phyloP scores from a whole-genome alignment of 2,113 vertebrate species.

The Jacana jacana region DNA sequence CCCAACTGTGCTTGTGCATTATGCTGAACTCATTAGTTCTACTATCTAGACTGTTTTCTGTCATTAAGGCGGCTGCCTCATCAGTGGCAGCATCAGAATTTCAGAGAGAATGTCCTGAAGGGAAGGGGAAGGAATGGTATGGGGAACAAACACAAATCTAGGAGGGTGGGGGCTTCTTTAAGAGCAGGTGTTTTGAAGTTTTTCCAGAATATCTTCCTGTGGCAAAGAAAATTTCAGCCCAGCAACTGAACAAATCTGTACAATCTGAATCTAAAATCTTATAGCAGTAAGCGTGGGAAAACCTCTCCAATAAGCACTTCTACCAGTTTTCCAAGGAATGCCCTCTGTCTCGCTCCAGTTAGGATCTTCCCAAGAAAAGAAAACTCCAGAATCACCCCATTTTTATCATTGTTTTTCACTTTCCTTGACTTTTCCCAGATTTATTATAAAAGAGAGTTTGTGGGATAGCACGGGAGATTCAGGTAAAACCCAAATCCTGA shows the following conservation, averaged over 20 bases:
- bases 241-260: neutral
- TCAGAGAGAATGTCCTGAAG: neutral
- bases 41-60: neutral
- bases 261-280: neutral
- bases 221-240: neutral
- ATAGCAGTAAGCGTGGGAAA: neutral
- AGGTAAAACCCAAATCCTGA: neutral
- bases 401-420: neutral
- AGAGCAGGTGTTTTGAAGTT: neutral
- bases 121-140: neutral
- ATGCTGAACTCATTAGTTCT: neutral
- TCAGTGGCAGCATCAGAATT: neutral
- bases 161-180: neutral
- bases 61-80: neutral
- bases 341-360: neutral
- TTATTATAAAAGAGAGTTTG: neutral
- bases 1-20: neutral
- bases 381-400: neutral
- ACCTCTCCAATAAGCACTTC: neutral
- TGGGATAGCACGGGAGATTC: neutral
- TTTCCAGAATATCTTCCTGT: neutral
- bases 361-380: neutral
- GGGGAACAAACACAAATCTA: neutral
- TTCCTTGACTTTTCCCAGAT: neutral
- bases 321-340: neutral